A percentile compares a stretch with the other conserved stretches of the same genome.
These are phyloP conservation scores for Anseranas semipalmata DNA, from an alignment of 2,113 vertebrate species.

Conservation along the genomic window DNA sequence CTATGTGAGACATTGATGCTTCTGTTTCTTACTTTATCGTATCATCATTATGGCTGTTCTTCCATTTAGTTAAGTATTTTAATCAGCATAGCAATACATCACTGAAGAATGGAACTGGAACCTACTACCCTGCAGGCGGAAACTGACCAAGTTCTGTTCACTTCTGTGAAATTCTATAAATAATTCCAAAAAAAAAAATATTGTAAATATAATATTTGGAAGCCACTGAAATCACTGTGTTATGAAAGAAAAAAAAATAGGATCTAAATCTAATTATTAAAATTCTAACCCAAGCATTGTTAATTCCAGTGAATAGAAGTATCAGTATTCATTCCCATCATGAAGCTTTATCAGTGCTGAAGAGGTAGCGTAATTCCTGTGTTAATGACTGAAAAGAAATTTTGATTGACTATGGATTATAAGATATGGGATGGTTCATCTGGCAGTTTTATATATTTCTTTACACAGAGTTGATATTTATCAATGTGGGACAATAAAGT, in stretches of 20 bases:
- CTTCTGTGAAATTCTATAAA: background rate
- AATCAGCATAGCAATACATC: background rate
- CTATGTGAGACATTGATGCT: background rate
- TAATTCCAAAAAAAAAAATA: background rate
- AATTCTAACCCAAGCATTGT: background rate
- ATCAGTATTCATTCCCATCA: background rate
- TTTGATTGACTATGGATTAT: background rate
- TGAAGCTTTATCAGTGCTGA: background rate
- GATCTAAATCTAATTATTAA: background rate
- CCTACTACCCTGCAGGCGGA: background rate
- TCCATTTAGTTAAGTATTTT: slow-evolving; percentile 7
- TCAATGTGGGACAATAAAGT: background rate
- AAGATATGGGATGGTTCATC: background rate
- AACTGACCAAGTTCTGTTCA: background rate
- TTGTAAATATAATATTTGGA: background rate
- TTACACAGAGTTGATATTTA: background rate
- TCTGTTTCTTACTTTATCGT: background rate
- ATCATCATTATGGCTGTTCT: background rate
- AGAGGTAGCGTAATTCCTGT: background rate
- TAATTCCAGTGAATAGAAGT: background rate
- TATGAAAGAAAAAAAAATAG: background rate
- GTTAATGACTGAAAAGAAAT: background rate
- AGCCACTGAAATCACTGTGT: background rate
- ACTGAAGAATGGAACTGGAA: background rate
- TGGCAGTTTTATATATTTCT: background rate